Base-by-base conservation (phyloP, 2,113 vertebrate species). In the Nettapus auritus region DNA sequence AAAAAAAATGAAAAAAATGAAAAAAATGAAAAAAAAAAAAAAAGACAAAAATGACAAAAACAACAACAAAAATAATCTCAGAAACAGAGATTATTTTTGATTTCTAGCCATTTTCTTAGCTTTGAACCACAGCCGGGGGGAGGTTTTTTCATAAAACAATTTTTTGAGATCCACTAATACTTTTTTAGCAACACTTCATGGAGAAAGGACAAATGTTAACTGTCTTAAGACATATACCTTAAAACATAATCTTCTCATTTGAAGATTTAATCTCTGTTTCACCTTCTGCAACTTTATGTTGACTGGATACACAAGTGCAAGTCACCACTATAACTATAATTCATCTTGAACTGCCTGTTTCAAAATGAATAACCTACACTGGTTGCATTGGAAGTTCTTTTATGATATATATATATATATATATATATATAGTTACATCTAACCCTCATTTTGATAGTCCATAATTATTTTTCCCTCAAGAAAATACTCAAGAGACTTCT, bases 401-500 rank as follows among this genome's bases (percentile, higher is more conserved):
- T 63, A 82, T 73, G 31, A n/a, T 33, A 50, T 50, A 13, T 70
- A 11, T 48, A 8, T 44, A 18, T 44, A 46, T 46, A 9, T 84
- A 67, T 73, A 56, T 50, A 40, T 40, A 40, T 36, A n/a, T 50
- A 64, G 5, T 76, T 71, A 20, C 36, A 83, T 55, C n/a, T 70
- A 57, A 26, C 52, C 13, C 17, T 95, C 55, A 74, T 95, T 96
- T 95, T 94, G 50, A 48, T 89, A 83, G 63, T 53, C 60, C 78
- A 68, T 68, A 92, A 69, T 40, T 66, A 56, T 33, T 95, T 94
- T 74, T 70, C 44, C 55, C 33, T 94, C 36, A 44, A 87, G 48
- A 86, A 95, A 86, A 86, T 40, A 50, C 52, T 83, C 40, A 67
- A 60, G 81, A 86, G 9, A 48, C 55, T 68, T 53, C 33, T 85